Conservation (phyloP, 2,888 invertebrate genomes). For the Drosophila pegasa region DNA sequence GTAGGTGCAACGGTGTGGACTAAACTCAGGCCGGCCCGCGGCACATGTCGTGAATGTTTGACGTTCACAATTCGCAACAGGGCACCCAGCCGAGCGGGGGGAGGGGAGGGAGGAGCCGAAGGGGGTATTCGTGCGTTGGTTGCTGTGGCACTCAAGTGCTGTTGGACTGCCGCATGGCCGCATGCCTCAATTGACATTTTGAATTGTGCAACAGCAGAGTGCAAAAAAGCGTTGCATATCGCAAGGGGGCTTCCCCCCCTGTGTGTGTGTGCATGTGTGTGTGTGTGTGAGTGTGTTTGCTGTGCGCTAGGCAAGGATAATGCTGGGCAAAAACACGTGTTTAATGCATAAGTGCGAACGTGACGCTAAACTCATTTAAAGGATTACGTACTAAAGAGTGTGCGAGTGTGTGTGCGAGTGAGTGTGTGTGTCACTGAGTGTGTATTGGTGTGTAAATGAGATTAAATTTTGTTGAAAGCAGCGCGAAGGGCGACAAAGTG, state of each 20-base stretch:
- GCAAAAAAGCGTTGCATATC: conserved; percentile 67
- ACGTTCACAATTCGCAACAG: conserved; percentile 60
- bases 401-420: conserved; percentile 18
- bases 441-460: conserved; percentile 70
- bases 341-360: conserved; percentile 81
- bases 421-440: conserved; percentile 20
- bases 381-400: conserved; percentile 76
- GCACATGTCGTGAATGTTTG: conserved; percentile 59
- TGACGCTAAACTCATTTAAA: conserved; percentile 82
- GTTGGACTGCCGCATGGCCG: conserved; percentile 64
- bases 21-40: conserved; percentile 63
- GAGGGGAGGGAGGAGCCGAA: background rate
- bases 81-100: conserved; percentile 17
- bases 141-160: conserved; percentile 68
- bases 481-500: conserved; percentile 64
- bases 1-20: conserved; percentile 74
- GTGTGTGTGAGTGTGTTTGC: conserved; percentile 32
- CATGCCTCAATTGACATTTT: conserved; percentile 82
- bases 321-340: conserved; percentile 81
- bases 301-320: conserved; percentile 75
- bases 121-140: conserved; percentile 21
- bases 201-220: conserved; percentile 76
- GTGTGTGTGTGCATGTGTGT: conserved; percentile 6
- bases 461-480: conserved; percentile 80
- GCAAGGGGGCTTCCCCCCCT: conserved; percentile 8